A percentile compares a stretch with the other conserved stretches of the same genome.
These are phyloP conservation scores for Campylomormyrus numenius DNA, from an alignment of 2,113 vertebrate genomes.

Conservation along the genomic window DNA sequence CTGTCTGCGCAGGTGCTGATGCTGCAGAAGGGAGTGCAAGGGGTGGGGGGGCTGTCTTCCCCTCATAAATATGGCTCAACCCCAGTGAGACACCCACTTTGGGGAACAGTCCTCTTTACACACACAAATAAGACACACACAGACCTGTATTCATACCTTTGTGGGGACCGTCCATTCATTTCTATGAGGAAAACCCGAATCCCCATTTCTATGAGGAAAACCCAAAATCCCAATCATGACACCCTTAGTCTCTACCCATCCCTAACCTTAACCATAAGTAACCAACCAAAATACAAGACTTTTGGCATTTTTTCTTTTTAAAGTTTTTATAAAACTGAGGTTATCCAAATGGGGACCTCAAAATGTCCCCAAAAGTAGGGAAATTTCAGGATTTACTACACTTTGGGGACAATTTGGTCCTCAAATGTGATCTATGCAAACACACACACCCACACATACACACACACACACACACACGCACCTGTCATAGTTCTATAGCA, in stretches of 20 bases:
- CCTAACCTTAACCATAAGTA: background rate
- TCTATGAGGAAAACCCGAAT: background rate
- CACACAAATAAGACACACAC: background rate
- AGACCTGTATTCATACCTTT: too few species aligned
- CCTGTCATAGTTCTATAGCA: background rate
- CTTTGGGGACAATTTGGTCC: too few species aligned
- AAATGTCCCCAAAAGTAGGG: too few species aligned
- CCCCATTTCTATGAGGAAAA: background rate
- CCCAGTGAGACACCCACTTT: background rate
- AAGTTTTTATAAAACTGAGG: background rate
- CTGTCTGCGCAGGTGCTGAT: slow-evolving; percentile 1
- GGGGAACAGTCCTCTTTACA: background rate
- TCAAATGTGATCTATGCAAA: too few species aligned
- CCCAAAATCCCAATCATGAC: too few species aligned
- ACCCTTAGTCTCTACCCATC: background rate
- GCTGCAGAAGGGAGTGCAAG: background rate
- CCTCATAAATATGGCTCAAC: background rate
- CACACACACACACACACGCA: background rate
- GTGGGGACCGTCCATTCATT: background rate
- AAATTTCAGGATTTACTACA: too few species aligned
- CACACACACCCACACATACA: background rate
- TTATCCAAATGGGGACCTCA: too few species aligned
- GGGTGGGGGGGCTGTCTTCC: background rate
- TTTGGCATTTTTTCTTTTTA: background rate
- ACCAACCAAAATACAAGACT: background rate